phyloP scores from a whole-genome alignment of 2,113 vertebrate genomes.

The Mastomys coucha region DNA sequence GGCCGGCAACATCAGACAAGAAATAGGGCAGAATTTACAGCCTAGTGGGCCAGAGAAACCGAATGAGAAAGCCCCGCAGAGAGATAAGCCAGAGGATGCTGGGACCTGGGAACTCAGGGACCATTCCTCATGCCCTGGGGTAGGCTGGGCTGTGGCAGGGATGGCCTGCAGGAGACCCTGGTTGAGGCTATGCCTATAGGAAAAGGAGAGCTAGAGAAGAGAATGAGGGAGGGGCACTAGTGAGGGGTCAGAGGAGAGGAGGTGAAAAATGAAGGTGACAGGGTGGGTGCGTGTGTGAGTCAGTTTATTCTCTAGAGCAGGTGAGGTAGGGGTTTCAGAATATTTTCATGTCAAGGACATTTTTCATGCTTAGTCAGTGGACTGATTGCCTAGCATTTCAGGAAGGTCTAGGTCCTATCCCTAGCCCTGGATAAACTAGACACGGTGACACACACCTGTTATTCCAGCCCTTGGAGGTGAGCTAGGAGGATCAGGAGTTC shows the following conservation, averaged over 20 bases:
- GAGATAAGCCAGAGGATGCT: neutral
- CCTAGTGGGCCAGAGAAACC: neutral
- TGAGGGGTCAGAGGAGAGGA: neutral
- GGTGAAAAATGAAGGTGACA: neutral
- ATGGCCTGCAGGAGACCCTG: neutral
- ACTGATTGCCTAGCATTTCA: neutral
- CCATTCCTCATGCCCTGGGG: neutral
- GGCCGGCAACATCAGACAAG: too few relatives aligned
- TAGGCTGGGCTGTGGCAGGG: neutral
- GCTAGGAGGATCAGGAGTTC: neutral
- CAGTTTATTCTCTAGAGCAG: neutral
- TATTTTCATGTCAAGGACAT: neutral
- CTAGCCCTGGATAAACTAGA: neutral
- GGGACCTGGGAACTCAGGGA: neutral
- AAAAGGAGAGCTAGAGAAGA: neutral
- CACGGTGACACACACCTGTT: too few relatives aligned
- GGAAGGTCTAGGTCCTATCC: neutral
- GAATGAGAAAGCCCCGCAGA: neutral
- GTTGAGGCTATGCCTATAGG: neutral
- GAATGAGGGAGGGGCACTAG: neutral
- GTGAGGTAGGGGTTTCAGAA: neutral
- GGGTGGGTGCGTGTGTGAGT: too few relatives aligned
- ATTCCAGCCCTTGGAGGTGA: neutral
- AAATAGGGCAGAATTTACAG: neutral
- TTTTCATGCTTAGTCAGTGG: neutral